These are phyloP conservation scores for Asteroscopus sphinx DNA, from an alignment of 2,888 invertebrate genomes.

Conservation along the genomic window DNA sequence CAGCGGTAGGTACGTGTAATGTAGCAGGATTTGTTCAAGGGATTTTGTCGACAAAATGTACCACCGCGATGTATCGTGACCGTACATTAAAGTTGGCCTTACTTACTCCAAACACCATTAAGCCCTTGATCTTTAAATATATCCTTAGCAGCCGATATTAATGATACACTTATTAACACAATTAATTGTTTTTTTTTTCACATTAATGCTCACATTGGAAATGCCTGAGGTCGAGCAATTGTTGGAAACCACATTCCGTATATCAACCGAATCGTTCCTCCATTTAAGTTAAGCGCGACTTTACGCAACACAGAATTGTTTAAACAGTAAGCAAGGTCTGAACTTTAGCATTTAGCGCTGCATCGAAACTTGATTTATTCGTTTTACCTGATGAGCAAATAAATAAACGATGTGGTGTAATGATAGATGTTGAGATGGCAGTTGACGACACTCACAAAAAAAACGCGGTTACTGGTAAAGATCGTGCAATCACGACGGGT, in stretches of 20 bases:
- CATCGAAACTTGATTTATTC: conserved; percentile 50
- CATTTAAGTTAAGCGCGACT: conserved; percentile 51
- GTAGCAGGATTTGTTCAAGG: too few relatives aligned
- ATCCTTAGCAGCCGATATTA: conserved; percentile 57
- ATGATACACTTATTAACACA: conserved; percentile 68
- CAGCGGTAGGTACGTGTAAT: too few relatives aligned
- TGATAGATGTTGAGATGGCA: conserved; percentile 38
- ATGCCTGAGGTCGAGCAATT: conserved; percentile 55
- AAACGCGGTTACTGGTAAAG: conserved; percentile 35
- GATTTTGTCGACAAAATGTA: too few relatives aligned
- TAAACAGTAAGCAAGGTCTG: conserved; percentile 49
- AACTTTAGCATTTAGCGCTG: conserved; percentile 58
- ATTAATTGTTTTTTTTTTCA: conserved; percentile 49
- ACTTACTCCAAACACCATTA: conserved; percentile 36
- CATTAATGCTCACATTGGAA: conserved; percentile 50
- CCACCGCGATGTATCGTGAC: too few relatives aligned
- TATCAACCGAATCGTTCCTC: conserved; percentile 37
- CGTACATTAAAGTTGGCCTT: conserved; percentile 50
- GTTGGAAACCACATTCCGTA: conserved; percentile 53
- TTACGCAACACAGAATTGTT: conserved; percentile 60
- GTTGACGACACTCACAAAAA: conserved; percentile 46
- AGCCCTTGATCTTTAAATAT: conserved; percentile 77
- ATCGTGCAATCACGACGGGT: conserved; percentile 46
- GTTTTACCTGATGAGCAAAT: conserved; percentile 52
- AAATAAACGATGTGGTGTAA: conserved; percentile 49